These are phyloP conservation scores for Sceloporus undulatus DNA, from an alignment of 2,113 vertebrate genomes.

Conservation along the genomic window DNA sequence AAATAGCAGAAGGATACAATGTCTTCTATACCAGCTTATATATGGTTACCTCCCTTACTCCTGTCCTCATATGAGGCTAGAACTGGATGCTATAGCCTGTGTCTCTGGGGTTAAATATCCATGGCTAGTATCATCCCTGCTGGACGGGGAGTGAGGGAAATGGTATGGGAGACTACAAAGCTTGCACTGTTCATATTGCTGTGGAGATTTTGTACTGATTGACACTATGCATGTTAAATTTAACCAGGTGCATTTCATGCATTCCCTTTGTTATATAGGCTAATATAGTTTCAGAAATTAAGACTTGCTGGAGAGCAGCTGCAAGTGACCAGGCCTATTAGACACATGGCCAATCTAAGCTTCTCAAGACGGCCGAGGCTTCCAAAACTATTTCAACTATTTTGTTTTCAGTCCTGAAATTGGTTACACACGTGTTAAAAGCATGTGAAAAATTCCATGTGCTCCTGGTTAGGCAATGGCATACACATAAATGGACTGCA, in stretches of 20 bases:
- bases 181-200: background rate
- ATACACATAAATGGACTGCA: background rate
- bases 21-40: background rate
- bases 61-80: background rate
- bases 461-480: slow-evolving; percentile 8
- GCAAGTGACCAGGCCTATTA: background rate
- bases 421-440: background rate
- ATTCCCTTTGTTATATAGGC: background rate
- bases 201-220: background rate
- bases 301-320: slow-evolving; percentile 6
- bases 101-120: background rate
- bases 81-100: background rate
- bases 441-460: background rate
- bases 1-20: background rate
- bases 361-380: background rate
- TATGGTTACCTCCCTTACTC: background rate
- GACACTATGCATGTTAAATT: background rate
- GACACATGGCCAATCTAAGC: background rate
- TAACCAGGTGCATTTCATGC: background rate
- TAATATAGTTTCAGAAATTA: background rate
- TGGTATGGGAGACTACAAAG: background rate
- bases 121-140: background rate
- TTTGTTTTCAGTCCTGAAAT: background rate
- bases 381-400: slow-evolving; percentile 15
- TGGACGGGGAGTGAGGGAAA: background rate